Base-by-base conservation (phyloP, 2,113 vertebrate species). In the Neoarius graeffei region DNA sequence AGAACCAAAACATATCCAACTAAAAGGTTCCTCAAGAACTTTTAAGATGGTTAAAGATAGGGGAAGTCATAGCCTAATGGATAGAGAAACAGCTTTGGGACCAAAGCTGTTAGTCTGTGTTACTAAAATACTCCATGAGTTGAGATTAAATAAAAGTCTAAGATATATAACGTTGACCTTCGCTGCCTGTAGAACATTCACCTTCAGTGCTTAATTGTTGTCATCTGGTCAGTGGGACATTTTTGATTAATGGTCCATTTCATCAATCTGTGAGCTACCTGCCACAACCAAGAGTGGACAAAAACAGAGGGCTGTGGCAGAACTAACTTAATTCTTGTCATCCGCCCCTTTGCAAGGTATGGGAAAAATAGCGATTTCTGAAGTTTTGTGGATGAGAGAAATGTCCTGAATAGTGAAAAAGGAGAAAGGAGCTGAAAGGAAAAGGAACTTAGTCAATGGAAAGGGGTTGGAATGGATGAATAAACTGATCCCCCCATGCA, bases 291-390 rank as follows among this genome's bases (percentile, higher is more conserved):
- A 93, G 87, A 89, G 88, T 88, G 90, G 90, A 95, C 95, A 95
- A 96, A 96, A 95, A 93, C 88, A 92, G 13, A 73, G 92, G 94
- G 93, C 91, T 77, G 88, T 91, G 92, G 94, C 96, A 97, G 95
- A 97, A 96, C 96, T 96, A 96, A 96, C 93, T 93, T 96, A 94
- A 96, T 97, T 97, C 95, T 91, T 93, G 92, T 91, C 92, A 66
- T 90, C 91, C 90, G 94, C 94, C 96, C 94, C 95, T 95, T 96
- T 95, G 95, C 95, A 96, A 97, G 96, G 95, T 96, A 95, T 95
- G 94, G 95, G 95, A 95, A 96, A 95, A 96, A 94, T 93, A 92
- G 94, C 91, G 87, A 92, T 91, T 90, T 92, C 92, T 94, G 92
- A 94, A 93, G 93, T 94, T 96, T 94, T 93, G 90, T 89, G 91